Base-by-base conservation (phyloP, 2,888 invertebrate genomes). In the Lottia scabra region DNA sequence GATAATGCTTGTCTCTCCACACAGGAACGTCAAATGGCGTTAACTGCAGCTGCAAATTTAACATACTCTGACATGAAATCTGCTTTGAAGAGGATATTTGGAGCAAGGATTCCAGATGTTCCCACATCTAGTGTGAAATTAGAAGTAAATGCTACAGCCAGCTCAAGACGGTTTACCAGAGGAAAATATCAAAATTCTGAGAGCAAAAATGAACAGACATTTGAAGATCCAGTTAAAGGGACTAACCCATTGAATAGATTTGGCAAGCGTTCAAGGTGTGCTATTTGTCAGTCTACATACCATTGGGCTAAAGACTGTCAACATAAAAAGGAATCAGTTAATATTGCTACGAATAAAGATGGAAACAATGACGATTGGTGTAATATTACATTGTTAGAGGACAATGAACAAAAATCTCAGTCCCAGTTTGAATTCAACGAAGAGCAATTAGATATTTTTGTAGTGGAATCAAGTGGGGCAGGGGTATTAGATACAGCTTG, bases 41-140 rank as follows among this genome's bases (percentile, higher is more conserved):
- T 74, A 56, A 74, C 68, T 66, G 68, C 67, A 44, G 62, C 68
- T 38, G 70, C 19, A 66, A 63, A 72, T 23, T 26, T 66, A 12
- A 70, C 69, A 66, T 69, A 65, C 13, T 19, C 43, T 2, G 23
- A 43, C 12, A 65, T 73, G 73, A 73, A 70, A 66, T 70, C 73
- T 27, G 69, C 73, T 30, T 27, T 45, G 44, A 63, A 46, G 26
- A n/a, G 63, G 19, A 63, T 27, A 62, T 66, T 63, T 70, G 70
- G 65, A 56, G 65, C n/a, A 19, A 38, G 23, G 23, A 12, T 65
- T 43, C 26, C 13, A 26, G 43, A 43, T 8, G 19, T 56, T 19
- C 0, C 38, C 38, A 38, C 38, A 38, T 38, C 38, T 38, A 38
- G 38, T 6, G 23, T 56, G 13, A 56, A 56, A 23, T 12, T 19